Percentiles rank a stretch among this genome's conserved stretches.
phyloP scores from a whole-genome alignment of 2,797 vertebrate species.

The Gorsachius magnificus region DNA sequence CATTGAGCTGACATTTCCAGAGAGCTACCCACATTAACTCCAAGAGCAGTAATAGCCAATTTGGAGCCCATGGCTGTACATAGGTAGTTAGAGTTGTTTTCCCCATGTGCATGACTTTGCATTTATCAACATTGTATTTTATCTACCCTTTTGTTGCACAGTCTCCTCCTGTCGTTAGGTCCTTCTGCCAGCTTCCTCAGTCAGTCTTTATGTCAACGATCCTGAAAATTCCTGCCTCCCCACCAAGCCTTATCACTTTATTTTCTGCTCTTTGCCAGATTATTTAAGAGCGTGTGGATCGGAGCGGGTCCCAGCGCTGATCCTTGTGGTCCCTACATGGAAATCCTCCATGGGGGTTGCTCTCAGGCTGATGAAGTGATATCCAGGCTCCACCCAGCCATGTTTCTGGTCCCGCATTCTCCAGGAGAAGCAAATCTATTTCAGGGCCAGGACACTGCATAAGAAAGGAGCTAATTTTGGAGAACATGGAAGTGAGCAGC shows the following conservation, averaged over 20 bases:
- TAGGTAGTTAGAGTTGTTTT: constrained; percentile 8
- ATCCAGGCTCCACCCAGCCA: not conserved
- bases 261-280: not conserved
- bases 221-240: not conserved
- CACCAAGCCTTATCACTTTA: rapidly evolving
- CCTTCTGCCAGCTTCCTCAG: not conserved
- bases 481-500: not conserved
- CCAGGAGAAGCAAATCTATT: not conserved
- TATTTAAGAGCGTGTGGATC: not conserved
- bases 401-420: rapidly evolving
- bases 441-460: not conserved
- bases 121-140: constrained; percentile 14
- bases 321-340: not conserved
- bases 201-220: not conserved
- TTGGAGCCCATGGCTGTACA: not conserved
- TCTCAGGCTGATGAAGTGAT: not conserved
- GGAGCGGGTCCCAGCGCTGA: not conserved
- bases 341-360: not conserved
- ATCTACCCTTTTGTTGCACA: not conserved
- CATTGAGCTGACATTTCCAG: constrained; percentile 52
- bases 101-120: constrained; percentile 39
- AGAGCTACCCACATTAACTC: constrained; percentile 5
- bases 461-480: rapidly evolving
- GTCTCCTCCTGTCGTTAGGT: not conserved
- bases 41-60: not conserved